Percentiles rank a stretch among this genome's conserved stretches.
These are phyloP conservation scores for Diarsia dahlii DNA, from an alignment of 2,888 invertebrate species.

Conservation along the genomic window DNA sequence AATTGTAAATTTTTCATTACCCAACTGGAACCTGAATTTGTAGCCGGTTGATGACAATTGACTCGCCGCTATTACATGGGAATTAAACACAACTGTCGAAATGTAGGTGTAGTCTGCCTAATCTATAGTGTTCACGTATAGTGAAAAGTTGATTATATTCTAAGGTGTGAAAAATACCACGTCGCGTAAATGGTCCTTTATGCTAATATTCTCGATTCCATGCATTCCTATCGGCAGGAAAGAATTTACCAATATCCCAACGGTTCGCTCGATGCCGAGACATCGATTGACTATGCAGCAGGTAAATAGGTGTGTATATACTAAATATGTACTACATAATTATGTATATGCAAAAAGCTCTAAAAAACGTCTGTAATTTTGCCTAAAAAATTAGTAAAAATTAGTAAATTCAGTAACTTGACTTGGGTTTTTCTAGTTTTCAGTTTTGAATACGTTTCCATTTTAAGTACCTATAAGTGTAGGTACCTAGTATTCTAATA, in stretches of 20 bases:
- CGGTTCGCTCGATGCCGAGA: background rate
- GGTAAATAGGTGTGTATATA: background rate
- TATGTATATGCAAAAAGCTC: no score
- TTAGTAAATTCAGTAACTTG: no score
- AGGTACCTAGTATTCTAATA: no score
- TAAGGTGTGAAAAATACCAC: slow-evolving; percentile 1
- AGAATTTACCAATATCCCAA: slow-evolving; percentile 15
- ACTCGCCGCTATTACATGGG: background rate
- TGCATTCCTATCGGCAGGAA: background rate
- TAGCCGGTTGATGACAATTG: background rate
- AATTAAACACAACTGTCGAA: background rate
- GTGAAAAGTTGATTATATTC: background rate
- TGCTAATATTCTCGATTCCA: slow-evolving; percentile 19
- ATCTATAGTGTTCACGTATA: background rate
- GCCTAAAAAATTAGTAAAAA: no score
- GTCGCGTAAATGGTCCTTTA: slow-evolving; percentile 1
- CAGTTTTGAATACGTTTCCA: no score
- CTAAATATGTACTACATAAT: no score
- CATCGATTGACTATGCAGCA: background rate
- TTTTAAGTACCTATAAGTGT: no score
- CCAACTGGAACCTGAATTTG: background rate
- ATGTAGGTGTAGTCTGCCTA: no score
- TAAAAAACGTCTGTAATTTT: no score
- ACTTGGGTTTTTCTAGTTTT: no score
- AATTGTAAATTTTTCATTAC: no score